Evolutionary conservation across 64 coral and sea anemone species (phyloP).

Genomic region (Stichodactyla mertensii): DNA sequence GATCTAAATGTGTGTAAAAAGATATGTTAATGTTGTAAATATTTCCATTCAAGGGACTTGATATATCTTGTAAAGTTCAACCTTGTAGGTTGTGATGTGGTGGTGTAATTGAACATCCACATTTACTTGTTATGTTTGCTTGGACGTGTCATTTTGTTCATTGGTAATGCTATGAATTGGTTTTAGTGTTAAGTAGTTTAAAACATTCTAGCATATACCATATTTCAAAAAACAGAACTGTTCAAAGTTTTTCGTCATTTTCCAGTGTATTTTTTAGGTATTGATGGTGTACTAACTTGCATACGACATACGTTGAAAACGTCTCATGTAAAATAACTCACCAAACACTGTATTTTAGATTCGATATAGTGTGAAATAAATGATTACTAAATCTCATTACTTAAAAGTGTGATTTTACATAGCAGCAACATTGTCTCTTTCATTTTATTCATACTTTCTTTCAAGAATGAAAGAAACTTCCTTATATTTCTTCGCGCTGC

Average conservation of each 20-base stretch:
- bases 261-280: neutral
- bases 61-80: slow-evolving; percentile 8
- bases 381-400: neutral
- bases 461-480: neutral
- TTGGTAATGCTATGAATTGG: neutral
- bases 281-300: neutral
- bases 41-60: neutral
- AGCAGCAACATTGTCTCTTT: neutral
- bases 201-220: neutral
- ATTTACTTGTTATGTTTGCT: neutral
- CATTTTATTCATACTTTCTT: neutral
- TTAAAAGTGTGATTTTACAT: neutral
- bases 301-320: slow-evolving; percentile 11
- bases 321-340: neutral
- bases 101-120: neutral
- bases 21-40: slow-evolving; percentile 6
- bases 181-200: neutral
- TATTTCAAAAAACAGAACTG: neutral
- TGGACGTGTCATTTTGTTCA: neutral
- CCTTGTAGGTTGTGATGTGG: slow-evolving; percentile 8
- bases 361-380: slow-evolving; percentile 21
- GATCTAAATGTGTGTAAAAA: neutral
- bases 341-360: slow-evolving; percentile 12
- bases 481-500: too few species aligned
- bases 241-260: neutral